Percentiles rank a stretch among this genome's conserved stretches.
Conservation (phyloP, 2,888 invertebrate species). For the Drosophila differens region DNA sequence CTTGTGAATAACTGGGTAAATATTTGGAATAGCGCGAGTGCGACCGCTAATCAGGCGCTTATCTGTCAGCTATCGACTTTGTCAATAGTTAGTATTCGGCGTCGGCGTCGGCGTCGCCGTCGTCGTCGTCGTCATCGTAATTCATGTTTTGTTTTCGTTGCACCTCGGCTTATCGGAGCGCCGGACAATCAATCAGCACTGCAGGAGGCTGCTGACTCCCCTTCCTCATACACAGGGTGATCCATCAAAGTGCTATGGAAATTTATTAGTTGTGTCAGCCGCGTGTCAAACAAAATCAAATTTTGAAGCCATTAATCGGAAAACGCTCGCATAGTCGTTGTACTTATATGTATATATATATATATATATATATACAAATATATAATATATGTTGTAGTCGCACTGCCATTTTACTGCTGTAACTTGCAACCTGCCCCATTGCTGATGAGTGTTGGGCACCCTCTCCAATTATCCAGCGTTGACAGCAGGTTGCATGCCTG, state of each 20-base stretch:
- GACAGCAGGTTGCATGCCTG: conserved; percentile 78
- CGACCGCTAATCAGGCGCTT: conserved; percentile 76
- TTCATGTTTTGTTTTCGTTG: conserved; percentile 48
- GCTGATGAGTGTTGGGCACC: conserved; percentile 34
- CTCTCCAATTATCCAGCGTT: conserved; percentile 67
- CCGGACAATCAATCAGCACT: conserved; percentile 68
- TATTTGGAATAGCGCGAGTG: conserved; percentile 53
- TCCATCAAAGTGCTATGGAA: conserved; percentile 54
- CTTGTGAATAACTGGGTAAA: conserved; percentile 76
- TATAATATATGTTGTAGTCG: conserved; percentile 16
- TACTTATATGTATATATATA: neutral
- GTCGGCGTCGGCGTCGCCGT: neutral
- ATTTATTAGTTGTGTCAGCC: conserved; percentile 78
- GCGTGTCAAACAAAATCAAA: conserved; percentile 74
- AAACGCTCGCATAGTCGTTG: neutral
- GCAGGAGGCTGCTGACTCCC: conserved; percentile 4
- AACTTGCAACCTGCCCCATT: conserved; percentile 36
- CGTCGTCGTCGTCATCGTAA: conserved; percentile 41
- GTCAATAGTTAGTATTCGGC: conserved; percentile 3
- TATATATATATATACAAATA: neutral
- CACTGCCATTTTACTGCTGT: conserved; percentile 28
- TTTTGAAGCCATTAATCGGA: conserved; percentile 69
- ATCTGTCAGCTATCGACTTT: conserved; percentile 57
- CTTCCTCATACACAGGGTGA: conserved; percentile 20
- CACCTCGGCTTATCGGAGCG: conserved; percentile 50